Evolutionary conservation across 2,797 vertebrate species (phyloP), one percentile per base, ranked within the genome.

Genomic region (Microchirus variegatus): DNA sequence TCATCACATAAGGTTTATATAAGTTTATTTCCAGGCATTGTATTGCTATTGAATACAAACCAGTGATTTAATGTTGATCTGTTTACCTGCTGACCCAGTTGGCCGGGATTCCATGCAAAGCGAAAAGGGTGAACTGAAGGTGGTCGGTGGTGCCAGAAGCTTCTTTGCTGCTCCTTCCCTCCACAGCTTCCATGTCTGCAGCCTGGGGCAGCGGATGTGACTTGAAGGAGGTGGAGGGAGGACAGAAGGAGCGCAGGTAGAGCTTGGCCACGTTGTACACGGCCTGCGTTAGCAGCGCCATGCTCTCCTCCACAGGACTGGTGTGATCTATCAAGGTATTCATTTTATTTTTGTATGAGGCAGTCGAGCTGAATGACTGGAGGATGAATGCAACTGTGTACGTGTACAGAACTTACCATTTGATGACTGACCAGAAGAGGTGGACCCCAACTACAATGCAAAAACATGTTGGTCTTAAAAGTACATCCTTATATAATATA

Each of bases 111-210:
- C 96, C 95, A 66, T 99, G 97, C 56, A 95, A 84, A 42, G 96
- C 96, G 80, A 95, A 97, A 73, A 99, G 66, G 50, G 95, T 97
- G 86, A 99, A 99, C 70, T 98, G 95, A 47, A 99, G 94, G 72
- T 98, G 96, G 73, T 99, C 96, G 7, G 94, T 91, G 57, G 95
- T 92, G 53, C 93, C 93, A n/a, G 93, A 96, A 0, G 96, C 96
- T 80, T 97, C 97, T 74, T 90, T 96, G 60, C 87, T 87, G 67
- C 54, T 84, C 59, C 53, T 90, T 9, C 22, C 91, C 41, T 90
- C 81, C 4, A 58, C 26, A 2, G 52, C 9, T 1, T 83, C 81
- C 0, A 60, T 60, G 1, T 85, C 72, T 2, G 59, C 47, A 8
- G 43, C 3, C 48, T 43, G 75, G 2, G 77, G 58, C 18, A 53